Percentiles rank a stretch among this genome's conserved stretches.
phyloP scores from a whole-genome alignment of 2,113 vertebrate species.

The Sakesphorus luctuosus region DNA sequence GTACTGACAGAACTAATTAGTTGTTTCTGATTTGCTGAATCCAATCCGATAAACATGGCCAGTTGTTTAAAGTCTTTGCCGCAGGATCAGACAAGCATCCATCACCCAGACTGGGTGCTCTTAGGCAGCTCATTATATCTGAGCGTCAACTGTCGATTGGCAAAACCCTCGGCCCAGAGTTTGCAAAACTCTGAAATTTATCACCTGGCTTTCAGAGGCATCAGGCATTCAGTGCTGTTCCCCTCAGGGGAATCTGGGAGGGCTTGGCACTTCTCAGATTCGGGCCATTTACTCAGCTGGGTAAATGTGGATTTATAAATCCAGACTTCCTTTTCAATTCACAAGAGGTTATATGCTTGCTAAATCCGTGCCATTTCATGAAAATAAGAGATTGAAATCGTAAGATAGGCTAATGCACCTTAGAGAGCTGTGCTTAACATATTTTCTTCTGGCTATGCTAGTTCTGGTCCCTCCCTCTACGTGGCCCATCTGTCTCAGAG shows the following conservation, averaged over 20 bases:
- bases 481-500: not conserved
- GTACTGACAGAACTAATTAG: not conserved
- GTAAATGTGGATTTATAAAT: not conserved
- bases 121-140: conserved; percentile 11
- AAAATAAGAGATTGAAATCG: not conserved
- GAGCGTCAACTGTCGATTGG: not conserved
- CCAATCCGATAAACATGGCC: not conserved
- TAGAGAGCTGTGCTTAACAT: not conserved
- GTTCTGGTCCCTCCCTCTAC: not conserved
- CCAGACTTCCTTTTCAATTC: not conserved
- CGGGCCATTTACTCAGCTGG: not conserved
- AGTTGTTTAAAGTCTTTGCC: not conserved
- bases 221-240: not conserved
- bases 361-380: not conserved
- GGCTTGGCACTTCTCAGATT: not conserved
- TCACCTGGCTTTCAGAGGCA: not conserved
- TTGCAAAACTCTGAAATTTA: not conserved
- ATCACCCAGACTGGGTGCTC: not conserved
- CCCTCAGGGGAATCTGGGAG: not conserved
- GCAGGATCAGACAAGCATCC: not conserved
- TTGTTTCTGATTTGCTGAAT: not conserved
- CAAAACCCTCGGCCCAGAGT: not conserved
- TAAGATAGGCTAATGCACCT: not conserved
- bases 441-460: not conserved
- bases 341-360: not conserved